Conservation (phyloP, 2,888 invertebrate genomes). For the Athalia circularis region DNA sequence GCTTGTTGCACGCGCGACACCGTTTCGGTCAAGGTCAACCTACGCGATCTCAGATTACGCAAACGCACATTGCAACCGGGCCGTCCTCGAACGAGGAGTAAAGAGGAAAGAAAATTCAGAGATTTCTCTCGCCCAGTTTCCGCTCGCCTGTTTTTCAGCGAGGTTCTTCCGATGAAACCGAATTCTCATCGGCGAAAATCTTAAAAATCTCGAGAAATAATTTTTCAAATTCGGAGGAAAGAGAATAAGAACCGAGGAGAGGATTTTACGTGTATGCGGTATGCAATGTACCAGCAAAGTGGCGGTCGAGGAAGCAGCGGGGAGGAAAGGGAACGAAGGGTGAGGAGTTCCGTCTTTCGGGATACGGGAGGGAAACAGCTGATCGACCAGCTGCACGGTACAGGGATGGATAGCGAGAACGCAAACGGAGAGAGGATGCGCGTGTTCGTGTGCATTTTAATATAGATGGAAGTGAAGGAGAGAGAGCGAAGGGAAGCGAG, state of each 20-base stretch:
- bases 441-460: constrained; percentile 40
- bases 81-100: not conserved
- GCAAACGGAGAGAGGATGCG: too few species aligned
- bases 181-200: too few species aligned
- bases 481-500: constrained; percentile 71
- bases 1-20: not conserved
- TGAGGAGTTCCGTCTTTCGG: not conserved
- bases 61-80: not conserved
- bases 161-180: too few species aligned
- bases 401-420: constrained; percentile 55
- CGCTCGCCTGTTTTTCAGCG: too few species aligned
- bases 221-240: not conserved
- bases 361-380: constrained; percentile 21
- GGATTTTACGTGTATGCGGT: too few species aligned
- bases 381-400: constrained; percentile 21
- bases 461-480: constrained; percentile 48
- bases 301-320: not conserved
- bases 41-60: not conserved
- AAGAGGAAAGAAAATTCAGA: not conserved
- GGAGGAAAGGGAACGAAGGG: too few species aligned
- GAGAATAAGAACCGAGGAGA: too few species aligned
- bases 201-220: not conserved
- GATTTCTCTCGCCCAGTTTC: too few species aligned
- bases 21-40: constrained; percentile 15
- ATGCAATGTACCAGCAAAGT: too few species aligned